Percentiles rank a stretch among this genome's conserved stretches.
Conservation (phyloP, 1,140 invertebrate genomes). For the Temnothorax nylanderi region DNA sequence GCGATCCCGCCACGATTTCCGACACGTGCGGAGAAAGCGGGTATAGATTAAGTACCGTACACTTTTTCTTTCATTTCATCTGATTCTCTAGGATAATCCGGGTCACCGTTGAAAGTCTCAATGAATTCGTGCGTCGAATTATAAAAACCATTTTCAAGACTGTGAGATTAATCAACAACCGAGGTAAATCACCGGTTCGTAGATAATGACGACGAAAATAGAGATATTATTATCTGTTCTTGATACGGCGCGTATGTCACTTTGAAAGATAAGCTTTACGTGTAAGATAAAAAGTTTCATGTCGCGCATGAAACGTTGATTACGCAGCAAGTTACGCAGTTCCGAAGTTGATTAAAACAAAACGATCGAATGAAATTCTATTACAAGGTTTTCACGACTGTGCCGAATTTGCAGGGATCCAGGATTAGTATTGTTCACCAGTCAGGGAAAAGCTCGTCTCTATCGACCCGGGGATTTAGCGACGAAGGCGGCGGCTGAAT, state of each 20-base stretch:
- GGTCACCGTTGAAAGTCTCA: not conserved
- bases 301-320: not conserved
- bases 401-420: not conserved
- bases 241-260: not conserved
- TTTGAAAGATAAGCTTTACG: conserved; percentile 2
- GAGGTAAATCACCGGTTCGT: not conserved
- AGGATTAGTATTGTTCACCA: not conserved
- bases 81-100: not conserved
- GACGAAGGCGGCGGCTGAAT: not conserved
- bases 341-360: not conserved
- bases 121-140: not conserved
- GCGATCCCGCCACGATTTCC: conserved; percentile 8
- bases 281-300: not conserved
- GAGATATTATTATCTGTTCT: not conserved
- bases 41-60: not conserved
- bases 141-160: not conserved
- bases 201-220: conserved; percentile 1
- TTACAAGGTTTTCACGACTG: not conserved
- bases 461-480: conserved; percentile 3
- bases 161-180: not conserved
- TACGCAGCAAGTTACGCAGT: not conserved
- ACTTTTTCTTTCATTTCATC: conserved; percentile 32
- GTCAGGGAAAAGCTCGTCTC: not conserved
- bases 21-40: conserved; percentile 30
- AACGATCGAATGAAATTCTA: not conserved